Conservation (phyloP, 1,140 invertebrate species). For the Araneus ventricosus region DNA sequence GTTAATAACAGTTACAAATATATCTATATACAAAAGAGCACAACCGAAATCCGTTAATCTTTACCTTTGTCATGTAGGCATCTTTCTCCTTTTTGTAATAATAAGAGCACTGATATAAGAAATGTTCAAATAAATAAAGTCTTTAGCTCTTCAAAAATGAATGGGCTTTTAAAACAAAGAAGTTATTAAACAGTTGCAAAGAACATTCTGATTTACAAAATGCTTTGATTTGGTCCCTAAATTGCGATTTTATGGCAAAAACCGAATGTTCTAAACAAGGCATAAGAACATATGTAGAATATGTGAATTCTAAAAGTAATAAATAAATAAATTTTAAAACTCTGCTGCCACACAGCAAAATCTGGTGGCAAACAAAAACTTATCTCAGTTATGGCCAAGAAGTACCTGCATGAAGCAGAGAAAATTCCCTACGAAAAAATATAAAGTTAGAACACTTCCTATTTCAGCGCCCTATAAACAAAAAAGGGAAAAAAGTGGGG, state of each 20-base stretch:
- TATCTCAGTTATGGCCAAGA: background rate
- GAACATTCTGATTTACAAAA: slow-evolving; percentile 8
- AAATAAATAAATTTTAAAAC: slow-evolving; percentile 18
- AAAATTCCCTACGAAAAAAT: slow-evolving; percentile 6
- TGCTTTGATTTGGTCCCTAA: slow-evolving; percentile 46
- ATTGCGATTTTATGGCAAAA: background rate
- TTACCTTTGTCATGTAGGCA: slow-evolving; percentile 52
- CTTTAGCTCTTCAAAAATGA: background rate
- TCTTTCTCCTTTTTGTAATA: slow-evolving; percentile 12
- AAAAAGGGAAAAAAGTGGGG: slow-evolving; percentile 4
- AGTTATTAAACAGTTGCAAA: background rate
- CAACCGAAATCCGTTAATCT: slow-evolving; percentile 68
- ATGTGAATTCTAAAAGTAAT: background rate
- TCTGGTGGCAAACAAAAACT: background rate
- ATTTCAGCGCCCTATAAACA: slow-evolving; percentile 42
- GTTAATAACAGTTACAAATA: slow-evolving; percentile 68
- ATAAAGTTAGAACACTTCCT: slow-evolving; percentile 50
- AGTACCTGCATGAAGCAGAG: background rate
- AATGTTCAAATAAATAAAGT: slow-evolving; percentile 53
- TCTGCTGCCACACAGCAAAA: background rate
- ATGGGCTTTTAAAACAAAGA: background rate
- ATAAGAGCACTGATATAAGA: slow-evolving; percentile 33
- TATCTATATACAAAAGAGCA: slow-evolving; percentile 67
- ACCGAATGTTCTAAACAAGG: background rate
- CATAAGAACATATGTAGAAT: background rate